Base-by-base conservation (phyloP, 2,797 vertebrate genomes). In the Artibeus jamaicensis region DNA sequence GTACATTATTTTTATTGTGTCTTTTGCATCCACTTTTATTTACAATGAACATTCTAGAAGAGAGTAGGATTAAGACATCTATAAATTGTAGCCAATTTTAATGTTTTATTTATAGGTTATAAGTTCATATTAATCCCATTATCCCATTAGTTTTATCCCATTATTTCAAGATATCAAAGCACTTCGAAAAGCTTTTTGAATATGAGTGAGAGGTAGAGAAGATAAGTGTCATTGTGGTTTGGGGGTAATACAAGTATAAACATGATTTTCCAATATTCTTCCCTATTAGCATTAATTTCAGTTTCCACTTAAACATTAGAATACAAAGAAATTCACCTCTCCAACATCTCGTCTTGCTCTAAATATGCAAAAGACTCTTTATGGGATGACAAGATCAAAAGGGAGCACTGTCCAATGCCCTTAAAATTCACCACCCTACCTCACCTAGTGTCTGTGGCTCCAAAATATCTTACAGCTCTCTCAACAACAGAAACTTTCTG, bases 51-150 rank as follows among this genome's bases (percentile, higher is more conserved):
- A 71, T 89, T 87, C 37, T 19, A 68, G 10, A 55, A 57, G 19
- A 44, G 34, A 42, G 12, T 44, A 71, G 34, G 8, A 76, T 6
- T 39, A 83, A 70, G 9, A 0, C 2, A 84, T 44, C 4, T 39
- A 91, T 0, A 53, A 57, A 79, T 65, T 57, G 65, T 79, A 74
- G 29, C 5, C 70, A 73, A 68, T 76, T 85, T 92, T 76, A 48
- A 53, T 42, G 10, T 67, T 26, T 29, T 46, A 10, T 15, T 74
- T 91, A 71, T 9, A 46, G 42, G 11, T 50, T 78, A 65, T 83
- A 86, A 22, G 1, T 67, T 82, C 48, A 59, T 53, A 34, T 89
- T 89, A 76, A 67, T 26, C 6, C n/a, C n/a, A n/a, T n/a, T n/a
- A n/a, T n/a, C n/a, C n/a, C n/a, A n/a, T n/a, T 11, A 79, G 8